These are phyloP conservation scores for Danio kyathit DNA, from an alignment of 2,797 vertebrate species.

Conservation along the genomic window DNA sequence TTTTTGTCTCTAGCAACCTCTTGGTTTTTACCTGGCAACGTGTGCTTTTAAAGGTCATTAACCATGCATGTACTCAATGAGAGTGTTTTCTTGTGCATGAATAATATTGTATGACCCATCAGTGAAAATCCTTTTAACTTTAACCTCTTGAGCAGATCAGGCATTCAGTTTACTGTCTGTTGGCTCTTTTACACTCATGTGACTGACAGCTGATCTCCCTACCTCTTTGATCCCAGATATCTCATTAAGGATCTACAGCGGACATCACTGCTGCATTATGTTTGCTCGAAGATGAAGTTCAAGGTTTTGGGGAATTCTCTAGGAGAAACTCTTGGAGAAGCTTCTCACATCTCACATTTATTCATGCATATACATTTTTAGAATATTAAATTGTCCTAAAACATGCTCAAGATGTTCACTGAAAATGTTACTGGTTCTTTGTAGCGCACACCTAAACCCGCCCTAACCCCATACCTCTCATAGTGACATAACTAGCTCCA, in stretches of 20 bases:
- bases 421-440: too few relatives aligned
- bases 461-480: too few relatives aligned
- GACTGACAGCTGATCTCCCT: not conserved
- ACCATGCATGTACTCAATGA: not conserved
- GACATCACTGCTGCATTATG: not conserved
- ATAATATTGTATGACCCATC: not conserved
- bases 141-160: conserved; percentile 1
- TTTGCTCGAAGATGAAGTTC: not conserved
- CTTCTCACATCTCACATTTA: too few relatives aligned
- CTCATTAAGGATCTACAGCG: not conserved
- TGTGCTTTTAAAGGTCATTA: not conserved
- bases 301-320: not conserved
- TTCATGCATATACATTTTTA: too few relatives aligned
- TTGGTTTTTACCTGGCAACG: not conserved
- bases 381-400: too few relatives aligned
- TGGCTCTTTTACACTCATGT: not conserved
- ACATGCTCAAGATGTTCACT: too few relatives aligned
- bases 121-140: not conserved
- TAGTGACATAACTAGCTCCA: too few relatives aligned
- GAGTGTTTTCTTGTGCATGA: not conserved
- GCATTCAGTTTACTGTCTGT: not conserved
- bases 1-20: not conserved
- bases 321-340: too few relatives aligned
- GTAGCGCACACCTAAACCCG: too few relatives aligned
- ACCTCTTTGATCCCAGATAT: not conserved